Base-by-base conservation (phyloP, 2,797 vertebrate species). In the Takifugu ocellatus region DNA sequence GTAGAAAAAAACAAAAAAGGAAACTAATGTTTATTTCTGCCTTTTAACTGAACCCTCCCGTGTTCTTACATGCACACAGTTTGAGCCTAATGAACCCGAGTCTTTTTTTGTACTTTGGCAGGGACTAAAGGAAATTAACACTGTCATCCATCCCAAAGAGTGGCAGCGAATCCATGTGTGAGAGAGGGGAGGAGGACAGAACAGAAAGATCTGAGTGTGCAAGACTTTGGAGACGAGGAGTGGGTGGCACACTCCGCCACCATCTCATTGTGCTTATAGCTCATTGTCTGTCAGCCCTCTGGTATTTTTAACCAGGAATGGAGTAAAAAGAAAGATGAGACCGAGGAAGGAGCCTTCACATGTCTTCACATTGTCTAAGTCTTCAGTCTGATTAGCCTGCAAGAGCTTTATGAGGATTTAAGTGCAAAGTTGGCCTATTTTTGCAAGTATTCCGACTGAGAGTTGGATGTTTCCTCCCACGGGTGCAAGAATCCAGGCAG, bases 221-320 rank as follows among this genome's bases (percentile, higher is more conserved):
- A 63, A 45, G 27, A 25, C 51, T 8, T 56, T 54, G 27, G 49
- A 72, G 74, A 57, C 15, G 44, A 56, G 33, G 64, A 67, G 79
- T 81, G 74, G 84, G 81, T 59, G 82, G 72, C 65, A 10, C 66
- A 26, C 59, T 68, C 68, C 48, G 68, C 61, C 78, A 60, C 74
- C 17, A 51, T 56, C 71, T 75, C 75, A 80, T 79, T 80, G 79
- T 85, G 72, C 60, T 75, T 66, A 31, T 57, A 58, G 75, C 72
- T 75, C 65, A 76, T 73, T 77, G 77, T 85, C 76, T 84, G 68
- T 72, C 80, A 79, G 72, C 58, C 54, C n/a, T 25, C 42, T 72
- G 75, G 49, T 81, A 77, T 84, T 83, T 86, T 78, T 84, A 84
- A 82, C 77, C 66, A 62, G 33, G 33, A 45, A 45, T 29, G 25